These are phyloP conservation scores for Pristionchus japonicus DNA, from an alignment of 2,888 invertebrate species.

Conservation along the genomic window DNA sequence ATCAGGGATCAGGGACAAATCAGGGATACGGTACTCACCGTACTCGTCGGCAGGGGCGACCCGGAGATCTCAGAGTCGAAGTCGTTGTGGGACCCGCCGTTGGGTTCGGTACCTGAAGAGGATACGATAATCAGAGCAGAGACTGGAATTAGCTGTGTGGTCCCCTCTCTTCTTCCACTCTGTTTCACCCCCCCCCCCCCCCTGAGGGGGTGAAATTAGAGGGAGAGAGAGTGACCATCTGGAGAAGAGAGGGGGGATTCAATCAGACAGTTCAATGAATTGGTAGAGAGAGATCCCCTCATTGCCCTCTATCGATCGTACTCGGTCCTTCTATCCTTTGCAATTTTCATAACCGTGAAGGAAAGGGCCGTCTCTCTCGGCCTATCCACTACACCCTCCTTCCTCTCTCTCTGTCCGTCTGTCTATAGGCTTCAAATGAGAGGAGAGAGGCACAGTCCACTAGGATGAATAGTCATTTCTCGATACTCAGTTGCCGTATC, in stretches of 20 bases:
- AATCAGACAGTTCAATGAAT: background rate
- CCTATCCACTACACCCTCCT: background rate
- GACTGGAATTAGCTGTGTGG: background rate
- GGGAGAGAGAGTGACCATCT: background rate
- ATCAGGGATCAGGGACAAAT: background rate
- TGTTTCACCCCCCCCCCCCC: too few relatives aligned
- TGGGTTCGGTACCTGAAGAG: slow-evolving; percentile 12
- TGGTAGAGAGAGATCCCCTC: background rate
- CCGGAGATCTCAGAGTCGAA: slow-evolving; percentile 24
- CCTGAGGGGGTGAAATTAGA: background rate
- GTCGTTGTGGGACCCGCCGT: slow-evolving; percentile 1
- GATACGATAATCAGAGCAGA: background rate
- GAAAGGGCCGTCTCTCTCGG: background rate
- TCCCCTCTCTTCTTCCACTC: slow-evolving; percentile 21
- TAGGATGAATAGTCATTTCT: too few relatives aligned
- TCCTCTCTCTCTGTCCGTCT: slow-evolving; percentile 33
- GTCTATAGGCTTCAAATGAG: slow-evolving; percentile 37
- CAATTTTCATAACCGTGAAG: slow-evolving; percentile 41
- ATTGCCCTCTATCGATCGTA: background rate
- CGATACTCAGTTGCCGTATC: background rate
- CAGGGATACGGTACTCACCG: slow-evolving; percentile 46
- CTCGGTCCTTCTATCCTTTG: background rate
- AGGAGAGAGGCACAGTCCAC: background rate
- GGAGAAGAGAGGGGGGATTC: background rate
- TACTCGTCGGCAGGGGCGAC: slow-evolving; percentile 40